A percentile compares a stretch with the other conserved stretches of the same genome.
phyloP scores from a whole-genome alignment of 2,113 vertebrate species.

The Catharus fuscescens region DNA sequence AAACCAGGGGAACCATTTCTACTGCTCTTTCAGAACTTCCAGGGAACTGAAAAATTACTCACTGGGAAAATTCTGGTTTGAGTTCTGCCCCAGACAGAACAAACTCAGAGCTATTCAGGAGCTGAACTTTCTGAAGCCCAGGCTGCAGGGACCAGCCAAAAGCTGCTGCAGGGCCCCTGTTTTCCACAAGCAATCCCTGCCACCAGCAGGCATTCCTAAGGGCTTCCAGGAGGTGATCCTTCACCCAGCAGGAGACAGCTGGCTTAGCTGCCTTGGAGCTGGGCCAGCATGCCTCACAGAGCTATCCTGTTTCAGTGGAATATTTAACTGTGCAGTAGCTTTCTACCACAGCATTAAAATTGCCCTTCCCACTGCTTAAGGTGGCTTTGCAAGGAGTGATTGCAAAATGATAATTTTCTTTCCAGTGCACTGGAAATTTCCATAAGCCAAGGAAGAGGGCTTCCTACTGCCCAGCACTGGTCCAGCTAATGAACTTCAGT shows the following conservation, averaged over 20 bases:
- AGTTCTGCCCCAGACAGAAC: background rate
- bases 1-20: background rate
- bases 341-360: background rate
- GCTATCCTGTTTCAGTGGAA: constrained; percentile 33
- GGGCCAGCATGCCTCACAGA: background rate
- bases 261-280: background rate
- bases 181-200: background rate
- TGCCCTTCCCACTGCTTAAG: background rate
- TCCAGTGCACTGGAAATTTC: background rate
- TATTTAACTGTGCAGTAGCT: background rate
- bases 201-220: constrained; percentile 1
- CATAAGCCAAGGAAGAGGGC: background rate
- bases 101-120: background rate
- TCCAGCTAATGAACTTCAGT: background rate
- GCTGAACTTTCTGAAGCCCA: background rate
- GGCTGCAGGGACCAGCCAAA: constrained; percentile 9
- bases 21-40: background rate
- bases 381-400: background rate
- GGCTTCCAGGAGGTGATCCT: constrained; percentile 24
- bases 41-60: background rate
- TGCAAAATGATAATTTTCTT: background rate
- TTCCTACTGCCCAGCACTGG: background rate
- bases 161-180: background rate
- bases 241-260: background rate
- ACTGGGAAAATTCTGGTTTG: background rate